Evolutionary conservation across 35 echinoderm and acorn worm species (phyloP), one percentile per base, ranked within the genome.

Genomic region (Holothuria glaberrima): DNA sequence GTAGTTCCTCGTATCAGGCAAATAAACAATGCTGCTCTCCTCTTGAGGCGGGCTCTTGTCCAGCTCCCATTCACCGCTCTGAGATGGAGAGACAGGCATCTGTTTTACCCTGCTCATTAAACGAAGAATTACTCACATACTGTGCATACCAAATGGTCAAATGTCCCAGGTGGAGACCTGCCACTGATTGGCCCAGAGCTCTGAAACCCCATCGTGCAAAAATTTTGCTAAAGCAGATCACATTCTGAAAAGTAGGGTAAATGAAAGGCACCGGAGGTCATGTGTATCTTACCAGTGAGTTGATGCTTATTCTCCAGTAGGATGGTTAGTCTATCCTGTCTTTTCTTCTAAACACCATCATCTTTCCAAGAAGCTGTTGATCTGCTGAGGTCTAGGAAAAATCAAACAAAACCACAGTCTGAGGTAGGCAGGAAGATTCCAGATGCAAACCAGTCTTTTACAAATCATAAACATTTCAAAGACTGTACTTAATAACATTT

Each of bases 241-340:
- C 74, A 78, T 78, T 78, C 50, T 78, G 74, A 78, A 78, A 78
- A 78, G 74, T 78, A 78, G 74, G 74, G 74, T 78, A 78, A 78
- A 78, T 22, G 74, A 78, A 48, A 78, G 74, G 74, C 27, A 78
- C 74, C 50, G 24, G 38, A 78, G 74, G 74, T 48, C 74, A 78
- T n/a, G 27, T 78, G 44, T 50, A 26, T 24, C 50, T 48, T 78
- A 41, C 44, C 74, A 24, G 36, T 78, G 74, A 78, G 74, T 19
- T 32, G 69, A 73, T 29, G 69, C 69, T 35, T 32, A 28, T 29
- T 48, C 50, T 48, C 20, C 19, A 52, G 74, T 0, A 54, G 50
- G 50, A 54, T 54, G 50, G 50, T 73, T 31, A 78, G 21, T 19
- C 20, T n/a, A 78, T 41, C 74, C 44, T 78, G 74, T 35, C 21